phyloP scores from a whole-genome alignment of 2,888 invertebrate species.

The Neria commutata region DNA sequence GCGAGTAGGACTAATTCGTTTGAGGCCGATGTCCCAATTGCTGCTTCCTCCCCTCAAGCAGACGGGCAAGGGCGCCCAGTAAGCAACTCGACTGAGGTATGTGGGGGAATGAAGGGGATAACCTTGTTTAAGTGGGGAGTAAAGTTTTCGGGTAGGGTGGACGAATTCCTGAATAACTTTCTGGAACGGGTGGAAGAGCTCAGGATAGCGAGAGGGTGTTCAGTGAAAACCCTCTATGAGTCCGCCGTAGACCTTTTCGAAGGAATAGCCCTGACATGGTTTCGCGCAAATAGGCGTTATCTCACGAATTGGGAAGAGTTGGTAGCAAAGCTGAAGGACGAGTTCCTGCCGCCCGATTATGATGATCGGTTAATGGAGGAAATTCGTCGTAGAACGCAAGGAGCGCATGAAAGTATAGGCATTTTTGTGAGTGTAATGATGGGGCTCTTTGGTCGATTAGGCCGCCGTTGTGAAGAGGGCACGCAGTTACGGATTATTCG shows the following conservation, averaged over 20 bases:
- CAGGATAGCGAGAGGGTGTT: not conserved
- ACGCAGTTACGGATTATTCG: not conserved
- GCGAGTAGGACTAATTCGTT: too few relatives aligned
- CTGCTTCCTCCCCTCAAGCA: too few relatives aligned
- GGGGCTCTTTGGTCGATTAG: not conserved
- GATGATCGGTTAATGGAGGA: conserved; percentile 17
- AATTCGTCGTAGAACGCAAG: conserved; percentile 11
- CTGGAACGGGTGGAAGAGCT: not conserved
- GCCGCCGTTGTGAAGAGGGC: not conserved
- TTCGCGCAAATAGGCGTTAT: not conserved
- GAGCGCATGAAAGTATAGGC: conserved; percentile 14
- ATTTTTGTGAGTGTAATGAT: conserved; percentile 9
- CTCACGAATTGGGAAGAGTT: not conserved
- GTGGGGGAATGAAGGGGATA: too few relatives aligned
- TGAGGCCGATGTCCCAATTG: too few relatives aligned
- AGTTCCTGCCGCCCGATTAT: conserved; percentile 16
- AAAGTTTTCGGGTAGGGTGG: not conserved
- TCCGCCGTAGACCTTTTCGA: not conserved
- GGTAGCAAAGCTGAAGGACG: conserved; percentile 3
- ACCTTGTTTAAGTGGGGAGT: not conserved
- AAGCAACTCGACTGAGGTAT: too few relatives aligned
- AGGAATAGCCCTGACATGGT: not conserved
- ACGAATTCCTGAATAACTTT: not conserved
- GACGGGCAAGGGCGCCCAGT: too few relatives aligned
- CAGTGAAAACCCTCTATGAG: not conserved